Conservation (phyloP, 2,797 vertebrate species). For the Spinus pinus region DNA sequence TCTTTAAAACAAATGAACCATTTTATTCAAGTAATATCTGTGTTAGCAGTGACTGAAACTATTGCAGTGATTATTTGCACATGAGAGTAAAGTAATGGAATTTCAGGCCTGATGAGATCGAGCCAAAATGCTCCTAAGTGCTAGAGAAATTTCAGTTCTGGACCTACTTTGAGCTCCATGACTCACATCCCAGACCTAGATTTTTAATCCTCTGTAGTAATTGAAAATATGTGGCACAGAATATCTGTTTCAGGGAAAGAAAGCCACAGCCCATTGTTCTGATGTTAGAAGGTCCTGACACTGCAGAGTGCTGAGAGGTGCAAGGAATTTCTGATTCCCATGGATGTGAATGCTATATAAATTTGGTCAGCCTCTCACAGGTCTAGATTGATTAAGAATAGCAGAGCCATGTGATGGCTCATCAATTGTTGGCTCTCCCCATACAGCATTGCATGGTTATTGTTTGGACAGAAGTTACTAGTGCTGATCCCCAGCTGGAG, state of each 20-base stretch:
- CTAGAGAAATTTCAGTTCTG: slow-evolving; percentile 18
- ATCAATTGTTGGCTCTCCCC: neutral
- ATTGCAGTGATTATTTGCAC: slow-evolving; percentile 14
- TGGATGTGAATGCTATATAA: neutral
- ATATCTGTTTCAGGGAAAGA: neutral
- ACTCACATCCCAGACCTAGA: neutral
- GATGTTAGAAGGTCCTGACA: neutral
- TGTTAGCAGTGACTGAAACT: neutral
- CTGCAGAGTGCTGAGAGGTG: neutral
- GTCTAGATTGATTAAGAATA: neutral
- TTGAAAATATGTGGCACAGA: neutral
- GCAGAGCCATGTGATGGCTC: neutral
- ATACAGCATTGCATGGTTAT: neutral
- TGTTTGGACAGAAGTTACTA: neutral
- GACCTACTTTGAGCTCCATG: neutral
- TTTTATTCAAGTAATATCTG: slow-evolving; percentile 43
- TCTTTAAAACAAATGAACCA: slow-evolving; percentile 51
- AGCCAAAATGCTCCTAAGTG: slow-evolving; percentile 1
- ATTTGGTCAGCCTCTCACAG: neutral
- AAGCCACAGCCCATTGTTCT: neutral
- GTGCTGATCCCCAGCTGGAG: neutral
- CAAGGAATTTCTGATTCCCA: neutral
- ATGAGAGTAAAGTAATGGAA: neutral
- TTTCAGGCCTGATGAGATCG: neutral
- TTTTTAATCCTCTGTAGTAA: neutral